Conservation (phyloP, 1,140 invertebrate genomes). For the Drosophila auraria region DNA sequence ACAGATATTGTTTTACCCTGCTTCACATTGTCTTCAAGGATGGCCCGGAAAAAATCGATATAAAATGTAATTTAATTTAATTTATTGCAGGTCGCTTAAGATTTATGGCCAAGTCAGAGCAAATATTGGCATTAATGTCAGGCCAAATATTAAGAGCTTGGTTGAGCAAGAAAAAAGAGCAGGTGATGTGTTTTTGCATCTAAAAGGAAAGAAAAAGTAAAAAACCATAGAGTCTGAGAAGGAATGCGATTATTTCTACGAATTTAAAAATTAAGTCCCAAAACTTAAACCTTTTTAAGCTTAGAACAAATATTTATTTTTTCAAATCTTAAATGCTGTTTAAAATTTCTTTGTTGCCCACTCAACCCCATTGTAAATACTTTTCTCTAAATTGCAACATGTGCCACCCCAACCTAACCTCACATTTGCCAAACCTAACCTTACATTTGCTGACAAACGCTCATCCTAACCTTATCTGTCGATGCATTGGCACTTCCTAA, state of each 20-base stretch:
- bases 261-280: not conserved
- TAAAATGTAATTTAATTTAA: constrained; percentile 74
- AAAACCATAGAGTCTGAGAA: not conserved
- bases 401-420: too few species aligned
- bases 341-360: too few species aligned
- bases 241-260: not conserved
- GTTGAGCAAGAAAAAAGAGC: constrained; percentile 3
- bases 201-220: not conserved
- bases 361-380: too few species aligned
- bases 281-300: not conserved
- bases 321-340: too few species aligned
- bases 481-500: not conserved
- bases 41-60: constrained; percentile 29
- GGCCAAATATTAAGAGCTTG: constrained; percentile 51
- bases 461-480: not conserved
- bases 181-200: constrained; percentile 8
- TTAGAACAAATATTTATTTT: too few species aligned
- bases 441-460: not conserved
- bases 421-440: too few species aligned
- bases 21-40: constrained; percentile 57
- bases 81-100: constrained; percentile 61
- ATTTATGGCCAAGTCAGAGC: constrained; percentile 59
- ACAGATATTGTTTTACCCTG: constrained; percentile 9
- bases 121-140: constrained; percentile 72
- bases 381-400: too few species aligned